These are phyloP conservation scores for Promerops cafer DNA, from an alignment of 2,113 vertebrate species.

Conservation along the genomic window DNA sequence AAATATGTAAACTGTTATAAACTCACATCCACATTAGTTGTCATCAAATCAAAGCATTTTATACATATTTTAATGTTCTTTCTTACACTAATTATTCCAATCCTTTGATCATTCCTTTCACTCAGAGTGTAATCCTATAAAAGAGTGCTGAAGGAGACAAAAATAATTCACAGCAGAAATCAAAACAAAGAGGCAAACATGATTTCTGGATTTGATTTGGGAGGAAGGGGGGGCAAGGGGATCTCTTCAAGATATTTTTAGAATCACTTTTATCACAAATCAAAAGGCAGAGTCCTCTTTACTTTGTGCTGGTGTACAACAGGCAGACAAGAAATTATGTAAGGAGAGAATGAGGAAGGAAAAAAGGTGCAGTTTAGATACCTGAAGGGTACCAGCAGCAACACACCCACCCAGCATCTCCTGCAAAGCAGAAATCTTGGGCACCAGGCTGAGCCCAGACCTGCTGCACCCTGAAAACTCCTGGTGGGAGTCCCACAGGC, in stretches of 20 bases:
- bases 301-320: neutral
- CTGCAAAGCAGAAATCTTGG: neutral
- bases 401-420: neutral
- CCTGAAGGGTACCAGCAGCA: neutral
- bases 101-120: neutral
- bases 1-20: constrained; percentile 1
- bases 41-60: constrained; percentile 3
- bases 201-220: neutral
- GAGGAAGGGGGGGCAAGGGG: neutral
- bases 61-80: neutral
- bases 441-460: neutral
- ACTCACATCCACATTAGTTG: neutral
- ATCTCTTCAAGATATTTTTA: neutral
- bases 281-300: neutral
- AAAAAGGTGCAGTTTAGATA: neutral
- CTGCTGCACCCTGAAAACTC: neutral
- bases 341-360: neutral
- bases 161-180: neutral
- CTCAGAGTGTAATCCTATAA: neutral
- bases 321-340: neutral
- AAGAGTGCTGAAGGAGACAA: neutral
- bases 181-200: neutral
- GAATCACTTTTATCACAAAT: neutral
- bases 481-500: rapidly evolving
- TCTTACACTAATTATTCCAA: constrained; percentile 8